phyloP scores from a whole-genome alignment of 2,888 invertebrate species.

The Hirtodrosophila cameraria region DNA sequence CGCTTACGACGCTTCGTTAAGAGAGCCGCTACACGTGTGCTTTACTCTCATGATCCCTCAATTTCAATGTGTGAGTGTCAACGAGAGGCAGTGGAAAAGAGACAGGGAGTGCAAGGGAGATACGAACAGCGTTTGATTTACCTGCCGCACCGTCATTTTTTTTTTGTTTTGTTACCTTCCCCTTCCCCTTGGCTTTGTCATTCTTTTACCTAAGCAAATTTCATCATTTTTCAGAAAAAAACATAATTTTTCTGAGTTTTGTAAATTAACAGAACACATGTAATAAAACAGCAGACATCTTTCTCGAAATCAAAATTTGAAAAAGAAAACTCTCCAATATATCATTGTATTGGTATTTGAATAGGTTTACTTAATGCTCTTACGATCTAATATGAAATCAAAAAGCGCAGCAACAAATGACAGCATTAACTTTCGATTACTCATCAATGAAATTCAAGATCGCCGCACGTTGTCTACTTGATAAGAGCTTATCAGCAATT shows the following conservation, averaged over 20 bases:
- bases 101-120: slow-evolving; percentile 15
- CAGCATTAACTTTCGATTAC: slow-evolving; percentile 43
- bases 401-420: slow-evolving; percentile 7
- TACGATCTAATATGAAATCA: slow-evolving; percentile 43
- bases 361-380: slow-evolving; percentile 11
- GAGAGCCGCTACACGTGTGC: slow-evolving; percentile 59
- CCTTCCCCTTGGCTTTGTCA: slow-evolving; percentile 7
- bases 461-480: slow-evolving; percentile 24
- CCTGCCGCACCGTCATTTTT: slow-evolving; percentile 39
- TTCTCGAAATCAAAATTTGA: neutral
- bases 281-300: neutral
- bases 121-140: slow-evolving; percentile 18
- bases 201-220: slow-evolving; percentile 47
- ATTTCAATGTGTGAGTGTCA: slow-evolving; percentile 1
- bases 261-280: neutral
- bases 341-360: neutral
- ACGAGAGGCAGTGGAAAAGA: slow-evolving; percentile 1
- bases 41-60: slow-evolving; percentile 23
- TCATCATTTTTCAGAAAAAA: slow-evolving; percentile 27
- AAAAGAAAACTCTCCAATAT: neutral
- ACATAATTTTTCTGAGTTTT: slow-evolving; percentile 7
- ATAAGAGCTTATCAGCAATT: slow-evolving; percentile 56
- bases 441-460: slow-evolving; percentile 46
- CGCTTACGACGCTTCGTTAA: slow-evolving; percentile 17
- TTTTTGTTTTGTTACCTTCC: no score